Evolutionary conservation across 2,888 invertebrate species (phyloP).

Genomic region (Colletes collaris): DNA sequence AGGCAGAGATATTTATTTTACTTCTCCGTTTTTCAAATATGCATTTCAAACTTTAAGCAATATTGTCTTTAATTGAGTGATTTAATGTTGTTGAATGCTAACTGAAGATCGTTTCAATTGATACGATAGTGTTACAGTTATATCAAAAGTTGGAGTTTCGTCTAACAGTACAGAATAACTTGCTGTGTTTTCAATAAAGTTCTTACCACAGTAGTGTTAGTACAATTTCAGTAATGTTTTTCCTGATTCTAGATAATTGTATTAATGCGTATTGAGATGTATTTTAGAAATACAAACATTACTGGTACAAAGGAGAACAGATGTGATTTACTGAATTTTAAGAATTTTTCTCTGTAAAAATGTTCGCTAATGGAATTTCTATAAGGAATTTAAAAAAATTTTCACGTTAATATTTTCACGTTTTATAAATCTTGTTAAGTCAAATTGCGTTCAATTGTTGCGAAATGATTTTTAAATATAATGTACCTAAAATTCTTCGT

Average conservation of each 20-base stretch:
- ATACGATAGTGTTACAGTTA: constrained; percentile 45
- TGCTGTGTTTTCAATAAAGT: constrained; percentile 33
- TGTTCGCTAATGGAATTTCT: constrained; percentile 55
- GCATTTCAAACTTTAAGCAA: constrained; percentile 37
- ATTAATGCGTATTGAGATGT: constrained; percentile 26
- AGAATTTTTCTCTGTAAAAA: constrained; percentile 36
- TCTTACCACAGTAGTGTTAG: constrained; percentile 23
- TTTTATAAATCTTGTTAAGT: constrained; percentile 37
- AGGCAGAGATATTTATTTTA: constrained; percentile 65
- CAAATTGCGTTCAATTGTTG: constrained; percentile 32
- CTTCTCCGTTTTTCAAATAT: constrained; percentile 67
- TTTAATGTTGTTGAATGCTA: constrained; percentile 58
- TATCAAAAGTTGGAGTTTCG: constrained; percentile 29
- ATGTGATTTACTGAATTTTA: constrained; percentile 53
- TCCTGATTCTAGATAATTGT: constrained; percentile 22
- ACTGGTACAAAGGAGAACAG: constrained; percentile 48
- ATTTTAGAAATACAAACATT: constrained; percentile 30
- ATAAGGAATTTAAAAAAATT: constrained; percentile 51
- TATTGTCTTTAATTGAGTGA: constrained; percentile 32
- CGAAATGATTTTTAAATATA: constrained; percentile 26
- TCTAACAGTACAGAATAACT: constrained; percentile 24
- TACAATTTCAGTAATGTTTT: constrained; percentile 38
- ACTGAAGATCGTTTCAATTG: constrained; percentile 54
- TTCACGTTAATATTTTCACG: constrained; percentile 48
- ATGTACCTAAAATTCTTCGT: constrained; percentile 7